Evolutionary conservation across 2,797 vertebrate genomes (phyloP), one percentile per base, ranked within the genome.

Genomic region (Sebastes cheni): DNA sequence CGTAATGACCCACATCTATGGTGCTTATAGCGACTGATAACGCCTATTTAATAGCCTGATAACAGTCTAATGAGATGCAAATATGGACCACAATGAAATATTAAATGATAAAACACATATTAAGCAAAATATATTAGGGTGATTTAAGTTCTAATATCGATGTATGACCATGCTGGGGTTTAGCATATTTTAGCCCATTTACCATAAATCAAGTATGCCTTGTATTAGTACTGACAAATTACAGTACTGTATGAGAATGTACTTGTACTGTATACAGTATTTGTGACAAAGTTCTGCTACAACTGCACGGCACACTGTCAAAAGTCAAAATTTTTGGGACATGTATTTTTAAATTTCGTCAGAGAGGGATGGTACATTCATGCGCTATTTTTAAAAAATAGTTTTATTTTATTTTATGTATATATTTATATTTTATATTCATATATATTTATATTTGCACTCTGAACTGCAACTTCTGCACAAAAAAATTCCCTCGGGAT

Each of bases 31-130:
- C 39, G 0, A 16, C 39, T 42, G 39, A 42, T 42, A 18, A 46
- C 0, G 14, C 42, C 42, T 46, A 42, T 42, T 46, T 46, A 46
- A 46, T 46, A 16, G 42, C 39, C 14, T 42, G 39, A 42, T 42
- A 42, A 42, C 39, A 46, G 42, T 16, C 6, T 0, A 42, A 42
- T 42, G 2, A 14, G 39, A 14, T 46, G 39, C 14, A 46, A 46
- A 46, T 68, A 59, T 76, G 39, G 22, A 34, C 3, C 4, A 52
- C 6, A 54, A 27, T 50, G 5, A 77, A 36, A 78, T 22, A 30
- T 25, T 58, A 80, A 36, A 83, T 39, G 25, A 32, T 6, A 32
- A 81, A 78, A 36, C 25, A 68, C 29, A 71, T n/a, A 6, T 72
- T 7, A 58, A 11, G 30, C 16, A 16, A 77, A 58, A 70, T 30